Evolutionary conservation across 1,140 invertebrate genomes (phyloP).

Genomic region (Caenorhabditis remanei): DNA sequence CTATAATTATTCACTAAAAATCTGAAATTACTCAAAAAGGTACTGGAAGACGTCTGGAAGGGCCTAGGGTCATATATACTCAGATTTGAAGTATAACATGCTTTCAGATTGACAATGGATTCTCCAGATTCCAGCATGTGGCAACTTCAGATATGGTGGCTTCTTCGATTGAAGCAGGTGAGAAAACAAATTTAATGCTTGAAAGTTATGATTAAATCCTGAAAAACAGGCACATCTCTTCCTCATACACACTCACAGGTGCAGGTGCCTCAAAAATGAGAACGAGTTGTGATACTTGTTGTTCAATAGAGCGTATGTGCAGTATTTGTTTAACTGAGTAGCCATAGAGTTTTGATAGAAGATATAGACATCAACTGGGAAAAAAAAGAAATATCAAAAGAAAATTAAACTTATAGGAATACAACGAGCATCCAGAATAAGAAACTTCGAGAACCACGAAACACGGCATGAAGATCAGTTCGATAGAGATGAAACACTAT

Average conservation of each 20-base stretch:
- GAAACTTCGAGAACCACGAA: not conserved
- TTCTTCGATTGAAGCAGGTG: not conserved
- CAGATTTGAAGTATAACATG: too few species aligned
- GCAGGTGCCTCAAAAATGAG: not conserved
- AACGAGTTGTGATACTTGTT: not conserved
- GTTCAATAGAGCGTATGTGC: not conserved
- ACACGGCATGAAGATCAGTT: not conserved
- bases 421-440: not conserved
- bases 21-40: too few species aligned
- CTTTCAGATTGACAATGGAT: conserved; percentile 45
- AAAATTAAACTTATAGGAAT: not conserved
- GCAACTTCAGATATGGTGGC: conserved; percentile 14
- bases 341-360: not conserved
- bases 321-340: not conserved
- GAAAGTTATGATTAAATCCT: too few species aligned
- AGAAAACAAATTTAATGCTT: not conserved
- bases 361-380: not conserved
- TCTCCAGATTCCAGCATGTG: conserved; percentile 35
- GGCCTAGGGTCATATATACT: not conserved
- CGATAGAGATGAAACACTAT: conserved; percentile 3
- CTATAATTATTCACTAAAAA: not conserved
- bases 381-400: not conserved
- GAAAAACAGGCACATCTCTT: too few species aligned
- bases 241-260: too few species aligned
- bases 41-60: not conserved